A percentile compares a stretch with the other conserved stretches of the same genome.
These are phyloP conservation scores for Neoarius graeffei DNA, from an alignment of 2,113 vertebrate genomes.

Conservation along the genomic window DNA sequence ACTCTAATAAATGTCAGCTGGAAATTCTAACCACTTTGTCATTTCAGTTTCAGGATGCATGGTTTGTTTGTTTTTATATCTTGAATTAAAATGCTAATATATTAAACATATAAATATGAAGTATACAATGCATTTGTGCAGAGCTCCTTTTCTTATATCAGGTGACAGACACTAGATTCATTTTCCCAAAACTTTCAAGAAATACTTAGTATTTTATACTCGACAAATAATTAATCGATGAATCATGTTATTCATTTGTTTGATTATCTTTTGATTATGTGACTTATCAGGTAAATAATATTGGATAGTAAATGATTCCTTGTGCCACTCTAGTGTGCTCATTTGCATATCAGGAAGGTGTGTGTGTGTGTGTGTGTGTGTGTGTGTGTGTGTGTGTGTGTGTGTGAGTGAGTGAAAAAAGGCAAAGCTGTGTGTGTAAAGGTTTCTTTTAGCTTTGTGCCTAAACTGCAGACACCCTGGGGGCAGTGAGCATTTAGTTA, in stretches of 20 bases:
- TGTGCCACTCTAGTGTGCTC: neutral
- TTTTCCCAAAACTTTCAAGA: neutral
- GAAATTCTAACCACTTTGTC: too few species aligned
- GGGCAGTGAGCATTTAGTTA: slow-evolving; percentile 72
- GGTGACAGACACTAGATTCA: neutral
- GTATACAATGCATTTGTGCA: neutral
- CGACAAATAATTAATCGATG: neutral
- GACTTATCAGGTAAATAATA: neutral
- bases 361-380: slow-evolving; percentile 1
- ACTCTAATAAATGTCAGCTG: too few species aligned
- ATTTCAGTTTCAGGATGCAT: neutral
- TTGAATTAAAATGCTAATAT: neutral
- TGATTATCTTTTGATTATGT: neutral
- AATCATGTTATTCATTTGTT: neutral
- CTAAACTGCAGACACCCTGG: slow-evolving; percentile 62
- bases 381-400: neutral
- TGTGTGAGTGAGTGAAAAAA: slow-evolving; percentile 4
- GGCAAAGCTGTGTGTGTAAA: slow-evolving; percentile 40
- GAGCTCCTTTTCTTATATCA: neutral
- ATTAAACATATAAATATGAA: neutral
- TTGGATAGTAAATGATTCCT: neutral
- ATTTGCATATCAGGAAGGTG: neutral
- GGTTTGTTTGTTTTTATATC: neutral
- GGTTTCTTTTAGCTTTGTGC: slow-evolving; percentile 57
- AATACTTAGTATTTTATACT: neutral